phyloP scores from a whole-genome alignment of 2,797 vertebrate genomes.

The Gadopsis marmoratus region DNA sequence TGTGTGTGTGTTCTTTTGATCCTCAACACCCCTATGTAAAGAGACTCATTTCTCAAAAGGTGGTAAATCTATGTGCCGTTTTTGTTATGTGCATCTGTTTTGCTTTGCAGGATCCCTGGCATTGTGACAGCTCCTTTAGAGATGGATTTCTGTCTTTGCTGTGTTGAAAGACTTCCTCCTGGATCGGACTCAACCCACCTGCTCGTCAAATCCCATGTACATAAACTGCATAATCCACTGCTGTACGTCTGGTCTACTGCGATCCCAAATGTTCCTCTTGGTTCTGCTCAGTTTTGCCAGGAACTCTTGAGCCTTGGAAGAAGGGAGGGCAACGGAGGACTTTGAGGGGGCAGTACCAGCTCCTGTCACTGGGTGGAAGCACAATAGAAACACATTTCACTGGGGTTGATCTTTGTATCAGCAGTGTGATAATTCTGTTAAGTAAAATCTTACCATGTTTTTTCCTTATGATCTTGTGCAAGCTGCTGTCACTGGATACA shows the following conservation, averaged over 20 bases:
- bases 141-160: neutral
- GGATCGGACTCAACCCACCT: conserved; percentile 78
- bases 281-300: conserved; percentile 86
- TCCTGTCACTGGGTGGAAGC: conserved; percentile 60
- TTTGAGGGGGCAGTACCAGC: conserved; percentile 50
- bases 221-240: conserved; percentile 97
- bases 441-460: conserved; percentile 67
- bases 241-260: conserved; percentile 90
- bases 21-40: neutral
- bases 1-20: neutral
- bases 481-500: conserved; percentile 68
- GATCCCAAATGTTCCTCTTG: conserved; percentile 92
- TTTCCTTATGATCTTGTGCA: conserved; percentile 78
- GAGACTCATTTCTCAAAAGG: neutral
- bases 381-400: neutral
- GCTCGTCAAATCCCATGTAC: conserved; percentile 93
- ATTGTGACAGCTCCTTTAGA: neutral
- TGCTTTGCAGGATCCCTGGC: neutral
- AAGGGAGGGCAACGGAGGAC: conserved; percentile 82
- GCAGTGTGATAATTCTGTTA: neutral
- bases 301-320: conserved; percentile 90
- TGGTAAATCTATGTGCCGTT: neutral
- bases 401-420: neutral
- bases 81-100: neutral
- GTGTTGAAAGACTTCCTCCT: neutral